Base-by-base conservation (phyloP, 2,113 vertebrate genomes). In the Ailurus styani region DNA sequence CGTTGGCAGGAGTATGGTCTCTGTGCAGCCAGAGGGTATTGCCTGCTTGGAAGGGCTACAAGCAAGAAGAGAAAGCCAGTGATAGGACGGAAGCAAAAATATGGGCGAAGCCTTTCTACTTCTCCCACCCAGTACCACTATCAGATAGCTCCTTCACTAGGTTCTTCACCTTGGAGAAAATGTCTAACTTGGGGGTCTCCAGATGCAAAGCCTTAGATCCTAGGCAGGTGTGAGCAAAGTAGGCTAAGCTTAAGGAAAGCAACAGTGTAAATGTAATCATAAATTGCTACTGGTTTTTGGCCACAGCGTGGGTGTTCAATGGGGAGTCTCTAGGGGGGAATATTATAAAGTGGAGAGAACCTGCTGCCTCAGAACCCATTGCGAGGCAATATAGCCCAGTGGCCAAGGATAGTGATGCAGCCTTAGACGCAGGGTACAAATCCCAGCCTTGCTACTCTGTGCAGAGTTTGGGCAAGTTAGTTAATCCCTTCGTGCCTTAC, bases 11-110 rank as follows among this genome's bases (percentile, higher is more conserved):
- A 12, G 62, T 2, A 3, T 4, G 60, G 42, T 54, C 75, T 79
- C 34, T 50, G 27, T 87, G 64, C 60, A 37, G 47, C 73, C 60
- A 92, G 47, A 55, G 47, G 64, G 13, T 29, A 21, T 11, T 37
- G 21, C 29, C 72, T 45, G 45, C 75, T 75, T 40, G 87, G 40
- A 77, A 93, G 23, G 31, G n/a, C 98, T 98, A 50, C 3, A 40
- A 52, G 31, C 66, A 77, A 97, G 77, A 89, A 68, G 84, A 95
- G 66, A 93, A 78, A 68, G 47, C 11, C 6, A 18, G 86, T 64
- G 62, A 75, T 7, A 34, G 7, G 60, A 42, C 2, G 4, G 55
- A 42, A 68, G 7, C 10, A 42, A 66, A 68, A 27, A 31, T 12
- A 37, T 1, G 7, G 66, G 31, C 60, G 45, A 18, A 89, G 7